phyloP scores from a whole-genome alignment of 2,113 vertebrate species.

The Oncorhynchus keta region DNA sequence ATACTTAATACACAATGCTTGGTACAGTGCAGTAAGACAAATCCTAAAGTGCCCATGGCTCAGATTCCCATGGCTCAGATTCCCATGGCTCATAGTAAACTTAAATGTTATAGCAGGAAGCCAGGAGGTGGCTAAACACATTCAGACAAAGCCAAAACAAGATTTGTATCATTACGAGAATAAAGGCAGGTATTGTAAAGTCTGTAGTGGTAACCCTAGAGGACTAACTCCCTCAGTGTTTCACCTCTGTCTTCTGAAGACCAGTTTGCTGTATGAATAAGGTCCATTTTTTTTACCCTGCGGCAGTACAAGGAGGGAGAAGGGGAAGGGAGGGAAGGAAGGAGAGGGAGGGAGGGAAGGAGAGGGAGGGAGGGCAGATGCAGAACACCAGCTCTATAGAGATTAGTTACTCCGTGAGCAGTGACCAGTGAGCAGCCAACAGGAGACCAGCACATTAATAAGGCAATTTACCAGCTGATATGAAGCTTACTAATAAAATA shows the following conservation, averaged over 20 bases:
- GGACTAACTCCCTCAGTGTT: not conserved
- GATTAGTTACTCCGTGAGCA: constrained; percentile 42
- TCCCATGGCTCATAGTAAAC: constrained; percentile 54
- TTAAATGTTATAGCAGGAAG: constrained; percentile 44
- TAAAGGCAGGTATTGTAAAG: constrained; percentile 32
- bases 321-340: not conserved
- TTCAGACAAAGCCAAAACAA: constrained; percentile 52
- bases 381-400: constrained; percentile 30
- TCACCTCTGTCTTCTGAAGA: constrained; percentile 18
- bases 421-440: constrained; percentile 37
- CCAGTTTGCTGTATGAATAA: constrained; percentile 23
- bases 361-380: constrained; percentile 18
- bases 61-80: constrained; percentile 60
- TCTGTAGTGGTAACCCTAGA: constrained; percentile 4
- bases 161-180: constrained; percentile 56
- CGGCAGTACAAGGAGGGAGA: not conserved
- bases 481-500: constrained; percentile 56
- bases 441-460: constrained; percentile 42
- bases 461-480: constrained; percentile 46
- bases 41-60: constrained; percentile 46
- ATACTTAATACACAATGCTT: too few species aligned
- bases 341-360: not conserved
- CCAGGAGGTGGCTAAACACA: constrained; percentile 42
- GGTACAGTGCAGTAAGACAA: constrained; percentile 27
- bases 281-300: constrained; percentile 41